Percentiles rank a stretch among this genome's conserved stretches.
phyloP scores from a whole-genome alignment of 1,140 invertebrate genomes.

The Drosophila subobscura region DNA sequence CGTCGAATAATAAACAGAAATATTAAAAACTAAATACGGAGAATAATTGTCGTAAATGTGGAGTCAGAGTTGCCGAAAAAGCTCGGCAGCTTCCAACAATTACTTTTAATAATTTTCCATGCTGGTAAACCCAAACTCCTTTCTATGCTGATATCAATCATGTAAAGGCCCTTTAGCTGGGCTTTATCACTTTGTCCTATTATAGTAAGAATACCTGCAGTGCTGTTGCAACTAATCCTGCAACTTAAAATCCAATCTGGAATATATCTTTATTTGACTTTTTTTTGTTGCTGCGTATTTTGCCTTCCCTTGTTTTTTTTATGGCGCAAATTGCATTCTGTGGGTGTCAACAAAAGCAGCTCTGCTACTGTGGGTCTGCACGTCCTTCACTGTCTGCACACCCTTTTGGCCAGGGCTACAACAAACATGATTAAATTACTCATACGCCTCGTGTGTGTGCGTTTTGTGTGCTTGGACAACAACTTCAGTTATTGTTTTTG shows the following conservation, averaged over 20 bases:
- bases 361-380: background rate
- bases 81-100: too few relatives aligned
- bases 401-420: slow-evolving; percentile 51
- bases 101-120: too few relatives aligned
- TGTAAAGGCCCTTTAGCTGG: slow-evolving; percentile 9
- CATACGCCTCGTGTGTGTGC: slow-evolving; percentile 66
- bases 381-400: background rate
- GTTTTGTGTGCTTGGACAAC: slow-evolving; percentile 33
- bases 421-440: slow-evolving; percentile 77
- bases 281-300: slow-evolving; percentile 34
- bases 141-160: too few relatives aligned
- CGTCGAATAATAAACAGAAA: too few relatives aligned
- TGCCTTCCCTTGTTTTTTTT: slow-evolving; percentile 55
- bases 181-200: background rate
- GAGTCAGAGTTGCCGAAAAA: too few relatives aligned
- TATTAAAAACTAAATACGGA: too few relatives aligned
- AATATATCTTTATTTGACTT: slow-evolving; percentile 67
- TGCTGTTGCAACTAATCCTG: slow-evolving; percentile 28
- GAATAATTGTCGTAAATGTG: too few relatives aligned
- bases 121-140: too few relatives aligned
- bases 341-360: slow-evolving; percentile 70
- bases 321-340: slow-evolving; percentile 76
- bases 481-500: slow-evolving; percentile 61
- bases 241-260: slow-evolving; percentile 48
- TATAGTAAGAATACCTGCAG: slow-evolving; percentile 34